These are phyloP conservation scores for Podargus strigoides DNA, from an alignment of 2,797 vertebrate genomes.

Conservation along the genomic window DNA sequence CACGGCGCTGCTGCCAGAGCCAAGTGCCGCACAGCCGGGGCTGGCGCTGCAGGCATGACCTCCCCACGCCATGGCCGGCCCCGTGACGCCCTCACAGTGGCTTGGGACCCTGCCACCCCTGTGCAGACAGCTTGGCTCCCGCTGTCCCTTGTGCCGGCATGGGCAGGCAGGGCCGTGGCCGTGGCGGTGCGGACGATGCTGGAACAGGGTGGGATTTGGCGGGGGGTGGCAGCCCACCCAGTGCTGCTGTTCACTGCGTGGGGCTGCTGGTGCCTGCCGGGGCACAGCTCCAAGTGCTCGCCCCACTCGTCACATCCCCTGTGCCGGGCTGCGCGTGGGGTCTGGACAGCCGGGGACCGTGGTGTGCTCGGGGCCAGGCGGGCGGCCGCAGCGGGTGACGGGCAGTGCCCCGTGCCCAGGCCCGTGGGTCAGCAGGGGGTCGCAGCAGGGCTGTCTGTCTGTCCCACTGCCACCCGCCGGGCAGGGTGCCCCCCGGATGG, in stretches of 20 bases:
- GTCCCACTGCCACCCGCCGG: accelerated
- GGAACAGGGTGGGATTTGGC: background rate
- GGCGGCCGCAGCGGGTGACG: accelerated
- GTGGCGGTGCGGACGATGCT: accelerated
- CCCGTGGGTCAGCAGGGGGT: accelerated
- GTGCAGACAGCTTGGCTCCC: background rate
- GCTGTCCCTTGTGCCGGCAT: accelerated
- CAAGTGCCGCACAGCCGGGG: background rate
- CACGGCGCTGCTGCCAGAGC: background rate
- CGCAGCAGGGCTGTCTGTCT: background rate
- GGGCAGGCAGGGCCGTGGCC: no score
- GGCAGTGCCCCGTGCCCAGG: background rate
- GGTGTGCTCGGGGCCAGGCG: accelerated
- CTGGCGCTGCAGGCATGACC: accelerated
- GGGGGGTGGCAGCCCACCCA: accelerated
- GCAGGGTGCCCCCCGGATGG: background rate
- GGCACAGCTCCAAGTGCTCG: background rate
- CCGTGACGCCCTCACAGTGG: accelerated
- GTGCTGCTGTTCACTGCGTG: accelerated
- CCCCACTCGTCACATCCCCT: accelerated
- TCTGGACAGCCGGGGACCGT: accelerated
- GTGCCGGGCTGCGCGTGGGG: accelerated
- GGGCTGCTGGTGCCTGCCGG: background rate
- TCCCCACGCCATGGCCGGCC: accelerated
- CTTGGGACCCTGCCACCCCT: background rate